Percentiles rank a stretch among this genome's conserved stretches.
These are phyloP conservation scores for Sturnus vulgaris DNA, from an alignment of 2,113 vertebrate species.

Conservation along the genomic window DNA sequence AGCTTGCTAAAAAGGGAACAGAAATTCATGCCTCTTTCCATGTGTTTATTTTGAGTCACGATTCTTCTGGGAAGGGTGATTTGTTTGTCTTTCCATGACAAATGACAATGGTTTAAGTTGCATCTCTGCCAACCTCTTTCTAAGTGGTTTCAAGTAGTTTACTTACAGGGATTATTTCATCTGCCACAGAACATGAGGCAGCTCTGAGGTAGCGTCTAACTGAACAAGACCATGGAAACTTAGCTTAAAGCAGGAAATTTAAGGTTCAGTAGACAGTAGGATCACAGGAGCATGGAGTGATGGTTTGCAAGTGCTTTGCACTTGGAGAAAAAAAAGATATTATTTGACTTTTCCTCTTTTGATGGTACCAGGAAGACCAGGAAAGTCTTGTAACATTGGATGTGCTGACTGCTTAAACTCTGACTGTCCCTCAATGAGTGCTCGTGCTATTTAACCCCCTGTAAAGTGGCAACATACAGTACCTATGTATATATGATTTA, in stretches of 20 bases:
- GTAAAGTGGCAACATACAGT: neutral
- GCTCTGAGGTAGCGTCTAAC: neutral
- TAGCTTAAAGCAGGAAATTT: neutral
- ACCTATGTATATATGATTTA: neutral
- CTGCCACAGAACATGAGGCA: neutral
- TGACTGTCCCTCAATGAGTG: neutral
- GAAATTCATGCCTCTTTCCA: neutral
- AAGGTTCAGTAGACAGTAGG: neutral
- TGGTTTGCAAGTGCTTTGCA: neutral
- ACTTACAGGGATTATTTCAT: neutral
- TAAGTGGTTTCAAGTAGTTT: constrained; percentile 10
- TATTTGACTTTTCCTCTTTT: neutral
- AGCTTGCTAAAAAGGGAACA: neutral
- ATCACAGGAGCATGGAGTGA: neutral
- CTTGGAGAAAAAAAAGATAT: neutral
- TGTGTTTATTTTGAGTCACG: neutral
- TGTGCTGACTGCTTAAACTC: neutral
- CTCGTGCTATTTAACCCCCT: neutral
- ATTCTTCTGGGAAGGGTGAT: neutral
- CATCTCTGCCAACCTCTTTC: neutral
- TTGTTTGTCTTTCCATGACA: constrained; percentile 3
- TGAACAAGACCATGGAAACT: neutral
- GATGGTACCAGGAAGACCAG: neutral
- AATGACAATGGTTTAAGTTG: neutral
- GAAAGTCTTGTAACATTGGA: neutral